These are phyloP conservation scores for Blennius ocellaris DNA, from an alignment of 2,113 vertebrate species.

Conservation along the genomic window DNA sequence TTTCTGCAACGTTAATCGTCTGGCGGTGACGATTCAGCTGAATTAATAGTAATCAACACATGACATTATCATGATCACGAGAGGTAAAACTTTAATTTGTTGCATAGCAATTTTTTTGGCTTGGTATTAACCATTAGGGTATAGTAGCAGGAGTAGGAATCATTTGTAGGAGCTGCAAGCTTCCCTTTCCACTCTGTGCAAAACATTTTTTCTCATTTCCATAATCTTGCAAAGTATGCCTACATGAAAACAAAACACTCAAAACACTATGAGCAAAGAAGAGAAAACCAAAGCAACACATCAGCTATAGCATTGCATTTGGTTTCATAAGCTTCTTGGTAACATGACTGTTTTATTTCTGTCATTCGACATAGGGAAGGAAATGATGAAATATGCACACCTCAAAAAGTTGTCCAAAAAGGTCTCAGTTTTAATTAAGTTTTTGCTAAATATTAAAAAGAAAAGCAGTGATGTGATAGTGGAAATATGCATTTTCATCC, in stretches of 20 bases:
- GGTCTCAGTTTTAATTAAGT: not conserved
- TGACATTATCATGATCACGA: not conserved
- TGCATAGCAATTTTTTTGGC: not conserved
- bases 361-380: not conserved
- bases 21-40: constrained; percentile 15
- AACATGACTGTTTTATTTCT: not conserved
- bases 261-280: not conserved
- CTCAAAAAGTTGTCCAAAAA: not conserved
- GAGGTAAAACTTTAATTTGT: not conserved
- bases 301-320: not conserved
- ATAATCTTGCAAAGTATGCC: not conserved
- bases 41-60: not conserved
- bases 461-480: not conserved
- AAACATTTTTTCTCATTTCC: not conserved
- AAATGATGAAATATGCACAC: not conserved
- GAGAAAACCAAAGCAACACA: not conserved
- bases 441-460: constrained; percentile 7
- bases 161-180: not conserved
- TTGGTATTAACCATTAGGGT: not conserved
- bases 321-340: not conserved
- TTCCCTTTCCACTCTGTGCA: not conserved
- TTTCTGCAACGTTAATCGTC: constrained; percentile 2
- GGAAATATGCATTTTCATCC: not conserved
- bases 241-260: not conserved
- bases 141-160: not conserved